Base-by-base conservation (phyloP, 2,797 vertebrate genomes). In the Knipowitschia caucasica region DNA sequence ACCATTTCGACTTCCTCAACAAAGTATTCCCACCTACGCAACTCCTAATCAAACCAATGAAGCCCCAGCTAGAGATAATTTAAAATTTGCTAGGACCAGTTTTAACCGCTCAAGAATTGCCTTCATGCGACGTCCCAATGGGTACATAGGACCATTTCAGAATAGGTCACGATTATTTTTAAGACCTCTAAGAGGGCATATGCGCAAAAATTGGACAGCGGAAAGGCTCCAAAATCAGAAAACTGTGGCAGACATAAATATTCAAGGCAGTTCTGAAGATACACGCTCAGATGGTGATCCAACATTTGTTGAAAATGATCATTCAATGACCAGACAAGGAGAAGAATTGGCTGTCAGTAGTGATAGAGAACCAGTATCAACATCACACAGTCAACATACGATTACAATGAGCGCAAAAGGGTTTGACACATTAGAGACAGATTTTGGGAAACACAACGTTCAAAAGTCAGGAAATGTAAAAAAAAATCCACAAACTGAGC, bases 91-190 rank as follows among this genome's bases (percentile, higher is more conserved):
- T 4, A 14, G 24, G 5, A 12, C 68, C 20, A 50, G 31, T 2
- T 60, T 52, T 12, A 57, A 46, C 11, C 69, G 3, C 3, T 11
- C 47, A 3, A 81, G 55, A 20, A 35, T 6, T 10, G 54, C 18
- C 3, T 50, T 44, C 18, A 4, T 56, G 4, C 53, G n/a, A 46
- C 67, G 23, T 1, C 47, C 33, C 2, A 61, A 35, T 11, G 17
- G n/a, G 5, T 21, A 56, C 21, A 27, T 25, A 4, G 57, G 67
- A 34, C 44, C 27, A 47, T 66, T 71, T 12, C 72, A 45, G 54
- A 88, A 90, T 26, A 69, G 53, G 40, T 84, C 77, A 2, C 67
- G 53, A 2, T 18, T 29, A 29, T 47, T 62, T 60, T 12, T 61
- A n/a, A 78, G 60, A 55, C 33, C n/a, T 0, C 29, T 54, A 4